phyloP scores from a whole-genome alignment of 1,140 invertebrate genomes.

The Pristionchus pacificus region DNA sequence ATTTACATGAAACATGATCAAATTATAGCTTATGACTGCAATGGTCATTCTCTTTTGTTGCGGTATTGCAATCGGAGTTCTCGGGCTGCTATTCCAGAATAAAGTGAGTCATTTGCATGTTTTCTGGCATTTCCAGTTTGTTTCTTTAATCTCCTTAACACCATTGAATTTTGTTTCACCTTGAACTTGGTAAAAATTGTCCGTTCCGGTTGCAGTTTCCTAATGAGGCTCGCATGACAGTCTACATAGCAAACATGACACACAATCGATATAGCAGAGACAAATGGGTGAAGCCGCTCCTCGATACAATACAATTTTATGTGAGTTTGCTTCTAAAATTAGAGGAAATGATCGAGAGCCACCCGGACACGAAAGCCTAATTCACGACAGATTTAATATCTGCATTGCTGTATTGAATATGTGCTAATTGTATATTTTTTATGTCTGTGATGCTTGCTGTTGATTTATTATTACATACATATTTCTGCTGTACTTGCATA shows the following conservation, averaged over 20 bases:
- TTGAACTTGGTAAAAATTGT: too few species aligned
- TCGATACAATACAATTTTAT: constrained; percentile 53
- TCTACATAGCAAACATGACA: constrained; percentile 50
- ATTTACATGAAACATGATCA: background rate
- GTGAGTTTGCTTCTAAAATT: too few species aligned
- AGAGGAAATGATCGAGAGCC: too few species aligned
- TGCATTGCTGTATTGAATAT: background rate
- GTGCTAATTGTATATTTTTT: background rate
- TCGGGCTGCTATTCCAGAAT: constrained; percentile 40
- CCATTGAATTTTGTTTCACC: too few species aligned
- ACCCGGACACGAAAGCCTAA: too few species aligned
- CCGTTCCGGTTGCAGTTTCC: constrained; percentile 43
- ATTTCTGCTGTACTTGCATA: background rate
- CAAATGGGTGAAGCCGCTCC: constrained; percentile 51
- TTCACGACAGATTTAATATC: too few species aligned
- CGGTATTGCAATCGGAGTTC: constrained; percentile 37
- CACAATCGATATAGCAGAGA: constrained; percentile 53
- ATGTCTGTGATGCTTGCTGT: background rate
- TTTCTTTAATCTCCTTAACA: too few species aligned
- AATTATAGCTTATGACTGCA: constrained; percentile 35
- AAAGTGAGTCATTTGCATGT: constrained; percentile 43
- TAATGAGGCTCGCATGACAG: constrained; percentile 36
- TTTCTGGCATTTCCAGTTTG: too few species aligned
- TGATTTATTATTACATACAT: background rate
- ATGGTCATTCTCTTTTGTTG: constrained; percentile 41